These are phyloP conservation scores for Emydura subglobosa DNA, from an alignment of 2,113 vertebrate species.

Conservation along the genomic window DNA sequence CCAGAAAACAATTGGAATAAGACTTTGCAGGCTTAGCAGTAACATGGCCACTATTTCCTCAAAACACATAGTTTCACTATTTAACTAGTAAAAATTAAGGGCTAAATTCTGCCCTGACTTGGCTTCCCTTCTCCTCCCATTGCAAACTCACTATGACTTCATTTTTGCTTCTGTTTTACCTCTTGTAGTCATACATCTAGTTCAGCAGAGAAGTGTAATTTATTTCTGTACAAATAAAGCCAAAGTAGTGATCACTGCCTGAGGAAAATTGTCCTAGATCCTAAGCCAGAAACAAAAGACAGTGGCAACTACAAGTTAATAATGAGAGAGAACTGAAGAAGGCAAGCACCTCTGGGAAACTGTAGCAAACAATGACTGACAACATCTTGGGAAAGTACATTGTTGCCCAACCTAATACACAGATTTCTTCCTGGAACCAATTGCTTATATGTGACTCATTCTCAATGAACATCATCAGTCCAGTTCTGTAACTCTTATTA, in stretches of 20 bases:
- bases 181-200: not conserved
- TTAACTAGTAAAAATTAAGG: not conserved
- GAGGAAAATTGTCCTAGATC: not conserved
- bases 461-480: not conserved
- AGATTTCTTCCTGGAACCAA: not conserved
- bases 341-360: not conserved
- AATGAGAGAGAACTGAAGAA: not conserved
- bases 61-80: not conserved
- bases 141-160: not conserved
- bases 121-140: not conserved
- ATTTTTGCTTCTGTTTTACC: not conserved
- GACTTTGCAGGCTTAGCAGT: not conserved
- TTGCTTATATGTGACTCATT: not conserved
- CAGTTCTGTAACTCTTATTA: not conserved
- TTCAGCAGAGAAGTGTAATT: not conserved
- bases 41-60: not conserved
- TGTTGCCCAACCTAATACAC: not conserved
- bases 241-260: not conserved
- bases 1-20: conserved; percentile 48
- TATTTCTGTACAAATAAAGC: not conserved
- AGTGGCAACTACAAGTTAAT: not conserved
- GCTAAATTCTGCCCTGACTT: not conserved
- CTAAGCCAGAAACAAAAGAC: not conserved
- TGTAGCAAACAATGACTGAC: not conserved
- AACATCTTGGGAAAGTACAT: not conserved